These are phyloP conservation scores for Busseola fusca DNA, from an alignment of 2,888 invertebrate genomes.

Conservation along the genomic window DNA sequence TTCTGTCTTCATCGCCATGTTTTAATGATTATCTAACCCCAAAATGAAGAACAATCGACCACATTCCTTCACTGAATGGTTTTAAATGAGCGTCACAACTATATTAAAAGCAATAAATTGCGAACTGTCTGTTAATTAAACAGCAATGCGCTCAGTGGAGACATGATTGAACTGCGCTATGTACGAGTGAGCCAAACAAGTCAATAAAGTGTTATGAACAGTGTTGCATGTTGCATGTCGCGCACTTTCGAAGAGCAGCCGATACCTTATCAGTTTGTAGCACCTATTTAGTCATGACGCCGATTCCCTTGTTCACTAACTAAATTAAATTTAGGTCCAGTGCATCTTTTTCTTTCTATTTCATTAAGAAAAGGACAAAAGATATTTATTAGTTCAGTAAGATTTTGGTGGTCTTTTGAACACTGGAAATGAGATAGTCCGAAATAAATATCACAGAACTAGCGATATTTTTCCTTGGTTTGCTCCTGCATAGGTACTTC, in stretches of 20 bases:
- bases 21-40: slow-evolving; percentile 16
- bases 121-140: slow-evolving; percentile 42
- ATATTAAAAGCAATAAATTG: slow-evolving; percentile 52
- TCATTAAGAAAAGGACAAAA: too few relatives aligned
- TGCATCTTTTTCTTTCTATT: too few relatives aligned
- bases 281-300: not conserved
- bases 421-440: not conserved
- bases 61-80: slow-evolving; percentile 23
- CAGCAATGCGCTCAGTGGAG: slow-evolving; percentile 45
- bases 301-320: too few relatives aligned
- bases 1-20: not conserved
- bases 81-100: slow-evolving; percentile 36
- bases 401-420: not conserved
- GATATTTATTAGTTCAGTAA: too few relatives aligned
- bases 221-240: not conserved
- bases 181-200: slow-evolving; percentile 4
- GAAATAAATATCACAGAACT: not conserved
- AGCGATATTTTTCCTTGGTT: not conserved
- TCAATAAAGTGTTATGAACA: not conserved
- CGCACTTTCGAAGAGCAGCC: not conserved
- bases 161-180: slow-evolving; percentile 63
- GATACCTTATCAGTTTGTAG: not conserved
- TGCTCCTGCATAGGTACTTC: slow-evolving; percentile 18
- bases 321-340: too few relatives aligned
- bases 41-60: slow-evolving; percentile 42